These are phyloP conservation scores for Papilio demoleus DNA, from an alignment of 2,888 invertebrate species.

Conservation along the genomic window DNA sequence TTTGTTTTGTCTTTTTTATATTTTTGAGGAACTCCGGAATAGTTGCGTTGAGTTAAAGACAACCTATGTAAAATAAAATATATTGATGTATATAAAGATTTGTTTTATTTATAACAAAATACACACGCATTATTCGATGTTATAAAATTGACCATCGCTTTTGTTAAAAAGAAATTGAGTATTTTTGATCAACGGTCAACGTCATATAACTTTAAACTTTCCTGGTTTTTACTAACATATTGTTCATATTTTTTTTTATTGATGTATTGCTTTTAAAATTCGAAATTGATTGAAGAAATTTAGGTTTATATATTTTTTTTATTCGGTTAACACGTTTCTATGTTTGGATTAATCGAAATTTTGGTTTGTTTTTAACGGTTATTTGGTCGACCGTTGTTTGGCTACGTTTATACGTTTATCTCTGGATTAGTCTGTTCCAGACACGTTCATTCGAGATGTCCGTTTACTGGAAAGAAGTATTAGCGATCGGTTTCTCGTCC, in stretches of 20 bases:
- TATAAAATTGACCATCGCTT: too few species aligned
- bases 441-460: slow-evolving; percentile 46
- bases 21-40: slow-evolving; percentile 81
- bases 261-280: slow-evolving; percentile 65
- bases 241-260: too few species aligned
- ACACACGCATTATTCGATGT: neutral
- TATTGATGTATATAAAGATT: slow-evolving; percentile 80
- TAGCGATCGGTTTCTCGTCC: slow-evolving; percentile 69
- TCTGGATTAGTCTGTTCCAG: slow-evolving; percentile 60
- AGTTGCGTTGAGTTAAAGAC: slow-evolving; percentile 84
- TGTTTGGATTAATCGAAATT: slow-evolving; percentile 30
- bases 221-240: too few species aligned
- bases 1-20: slow-evolving; percentile 84
- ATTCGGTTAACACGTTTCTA: slow-evolving; percentile 30
- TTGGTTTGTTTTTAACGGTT: slow-evolving; percentile 19
- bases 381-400: neutral
- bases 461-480: slow-evolving; percentile 46
- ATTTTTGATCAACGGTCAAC: too few species aligned
- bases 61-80: slow-evolving; percentile 84
- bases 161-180: too few species aligned
- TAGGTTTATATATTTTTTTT: slow-evolving; percentile 14
- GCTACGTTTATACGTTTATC: slow-evolving; percentile 47
- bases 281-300: slow-evolving; percentile 23
- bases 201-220: too few species aligned
- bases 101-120: slow-evolving; percentile 60